A percentile compares a stretch with the other conserved stretches of the same genome.
These are phyloP conservation scores for Sycophila sp. DNA, from an alignment of 1,140 invertebrate genomes.

Conservation along the genomic window DNA sequence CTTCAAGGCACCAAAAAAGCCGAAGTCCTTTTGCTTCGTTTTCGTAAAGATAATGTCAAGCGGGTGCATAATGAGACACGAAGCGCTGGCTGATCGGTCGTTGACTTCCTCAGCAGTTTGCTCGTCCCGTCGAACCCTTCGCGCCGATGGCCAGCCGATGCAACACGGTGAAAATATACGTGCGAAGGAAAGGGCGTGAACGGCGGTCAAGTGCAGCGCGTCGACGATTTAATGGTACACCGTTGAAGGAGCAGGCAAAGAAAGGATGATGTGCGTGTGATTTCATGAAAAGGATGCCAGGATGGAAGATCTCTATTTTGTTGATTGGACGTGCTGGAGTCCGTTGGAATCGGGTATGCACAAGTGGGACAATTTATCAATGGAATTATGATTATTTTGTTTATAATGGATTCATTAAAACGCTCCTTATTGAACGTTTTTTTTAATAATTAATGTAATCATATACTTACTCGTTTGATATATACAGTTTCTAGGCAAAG, in stretches of 20 bases:
- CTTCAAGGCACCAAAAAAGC: too few species aligned
- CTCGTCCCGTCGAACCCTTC: background rate
- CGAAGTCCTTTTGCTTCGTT: background rate
- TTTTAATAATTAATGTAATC: too few species aligned
- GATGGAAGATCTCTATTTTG: too few species aligned
- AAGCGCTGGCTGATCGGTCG: slow-evolving; percentile 36
- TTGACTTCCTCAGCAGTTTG: slow-evolving; percentile 4
- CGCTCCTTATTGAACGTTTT: too few species aligned
- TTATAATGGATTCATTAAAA: too few species aligned
- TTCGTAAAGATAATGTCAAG: slow-evolving; percentile 49
- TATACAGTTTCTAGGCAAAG: too few species aligned
- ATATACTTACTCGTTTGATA: too few species aligned
- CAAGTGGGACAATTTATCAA: too few species aligned
- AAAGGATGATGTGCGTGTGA: slow-evolving; percentile 21
- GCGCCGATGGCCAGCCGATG: slow-evolving; percentile 24
- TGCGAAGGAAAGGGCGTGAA: background rate
- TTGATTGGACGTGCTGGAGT: too few species aligned
- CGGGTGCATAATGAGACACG: slow-evolving; percentile 47
- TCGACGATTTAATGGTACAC: slow-evolving; percentile 33
- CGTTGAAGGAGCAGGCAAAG: background rate
- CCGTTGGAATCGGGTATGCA: too few species aligned
- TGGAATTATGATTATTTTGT: too few species aligned
- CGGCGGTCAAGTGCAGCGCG: slow-evolving; percentile 15
- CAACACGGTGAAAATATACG: slow-evolving; percentile 17
- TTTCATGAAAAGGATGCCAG: background rate